Evolutionary conservation across 2,797 vertebrate genomes (phyloP), one percentile per base, ranked within the genome.

Genomic region (Pangasius krempfi): DNA sequence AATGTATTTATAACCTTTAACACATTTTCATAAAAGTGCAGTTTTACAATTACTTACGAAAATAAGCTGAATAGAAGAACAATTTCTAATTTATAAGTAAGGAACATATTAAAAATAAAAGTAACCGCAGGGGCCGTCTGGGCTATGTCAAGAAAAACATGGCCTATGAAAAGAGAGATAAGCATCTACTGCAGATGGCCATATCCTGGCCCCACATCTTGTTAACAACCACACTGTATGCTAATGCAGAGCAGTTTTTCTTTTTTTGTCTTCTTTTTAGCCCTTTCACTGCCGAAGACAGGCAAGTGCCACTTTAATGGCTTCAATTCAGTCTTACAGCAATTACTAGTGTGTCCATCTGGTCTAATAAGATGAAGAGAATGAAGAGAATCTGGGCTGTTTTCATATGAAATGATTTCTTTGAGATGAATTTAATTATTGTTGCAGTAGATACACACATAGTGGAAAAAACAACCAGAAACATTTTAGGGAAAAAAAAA

Each of bases 101-200:
- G 25, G 25, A 56, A 78, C 47, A 66, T 52, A 66, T 37, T 62
- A 62, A 30, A 66, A 4, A 56, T 50, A 50, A 83, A 87, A 78
- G 20, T n/a, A 68, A 22, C 33, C 76, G 70, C 37, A 52, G 66
- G 52, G 64, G 52, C 20, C 14, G 3, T 14, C 22, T 44, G 85
- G 44, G 22, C 37, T 47, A 54, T 3, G 16, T 56, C 40, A 54
- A 12, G 40, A 27, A 73, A 54, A 80, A 44, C 86, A 85, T 27
- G 86, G 54, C 16, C 37, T 88, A 22, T 54, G 40, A 68, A 80
- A 73, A 81, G 52, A 52, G 30, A 81, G 82, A 88, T 85, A 85
- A 81, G 54, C 44, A 88, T 89, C 81, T 78, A 40, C 30, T 84
- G 54, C 89, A 87, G 86, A 89, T 89, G 89, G 86, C 75, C 86